Conservation (phyloP, 2,888 invertebrate genomes). For the Dysmachus trigonus region DNA sequence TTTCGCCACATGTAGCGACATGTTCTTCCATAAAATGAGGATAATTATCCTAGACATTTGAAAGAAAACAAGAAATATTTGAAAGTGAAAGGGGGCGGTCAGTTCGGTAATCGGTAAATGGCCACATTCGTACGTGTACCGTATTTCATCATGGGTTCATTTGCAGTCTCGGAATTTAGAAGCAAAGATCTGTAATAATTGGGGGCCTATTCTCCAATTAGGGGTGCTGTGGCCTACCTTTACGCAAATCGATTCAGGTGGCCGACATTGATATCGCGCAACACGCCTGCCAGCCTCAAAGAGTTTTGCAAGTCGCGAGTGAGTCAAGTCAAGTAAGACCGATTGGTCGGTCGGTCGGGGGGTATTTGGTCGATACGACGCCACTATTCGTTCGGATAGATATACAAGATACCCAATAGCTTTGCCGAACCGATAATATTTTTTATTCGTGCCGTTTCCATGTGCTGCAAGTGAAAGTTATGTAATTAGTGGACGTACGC, state of each 20-base stretch:
- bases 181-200: not conserved
- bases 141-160: not conserved
- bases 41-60: not conserved
- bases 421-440: not conserved
- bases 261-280: not conserved
- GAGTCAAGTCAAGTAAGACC: not conserved
- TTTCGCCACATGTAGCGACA: not conserved
- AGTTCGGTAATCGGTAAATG: not conserved
- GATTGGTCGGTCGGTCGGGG: not conserved
- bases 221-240: not conserved
- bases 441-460: not conserved
- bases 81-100: not conserved
- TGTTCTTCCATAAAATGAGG: not conserved
- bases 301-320: not conserved
- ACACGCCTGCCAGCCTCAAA: not conserved
- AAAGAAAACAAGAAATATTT: not conserved
- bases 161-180: not conserved
- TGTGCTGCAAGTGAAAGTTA: slow-evolving; percentile 24
- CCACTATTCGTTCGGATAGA: not conserved
- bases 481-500: not conserved
- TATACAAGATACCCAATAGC: not conserved
- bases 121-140: not conserved
- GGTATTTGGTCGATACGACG: not conserved
- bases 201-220: not conserved
- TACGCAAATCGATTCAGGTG: not conserved